Evolutionary conservation across 2,797 vertebrate species (phyloP).

Genomic region (Chiropotes sagulatus): DNA sequence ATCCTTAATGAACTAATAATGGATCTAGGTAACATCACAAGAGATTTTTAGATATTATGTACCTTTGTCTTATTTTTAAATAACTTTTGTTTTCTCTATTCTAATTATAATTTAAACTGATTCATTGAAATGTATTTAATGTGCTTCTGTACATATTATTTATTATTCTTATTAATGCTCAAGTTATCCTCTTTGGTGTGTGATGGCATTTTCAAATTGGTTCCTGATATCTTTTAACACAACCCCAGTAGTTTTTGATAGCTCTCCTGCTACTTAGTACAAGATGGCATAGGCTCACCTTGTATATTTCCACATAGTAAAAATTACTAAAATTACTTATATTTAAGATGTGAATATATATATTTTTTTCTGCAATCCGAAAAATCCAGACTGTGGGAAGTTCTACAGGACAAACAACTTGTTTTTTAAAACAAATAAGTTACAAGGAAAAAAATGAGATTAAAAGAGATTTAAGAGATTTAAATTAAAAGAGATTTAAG

Average conservation of each 20-base stretch:
- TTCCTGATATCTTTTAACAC: background rate
- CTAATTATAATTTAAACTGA: background rate
- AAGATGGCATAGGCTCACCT: background rate
- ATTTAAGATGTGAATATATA: constrained; percentile 14
- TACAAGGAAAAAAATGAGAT: background rate
- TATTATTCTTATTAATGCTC: background rate
- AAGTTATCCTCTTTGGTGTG: background rate
- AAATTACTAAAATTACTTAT: background rate
- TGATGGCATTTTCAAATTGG: background rate
- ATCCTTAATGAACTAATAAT: background rate
- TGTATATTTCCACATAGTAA: background rate
- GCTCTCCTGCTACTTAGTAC: background rate
- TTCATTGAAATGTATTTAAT: background rate
- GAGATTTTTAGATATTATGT: background rate
- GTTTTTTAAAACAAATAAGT: background rate
- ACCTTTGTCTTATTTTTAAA: background rate
- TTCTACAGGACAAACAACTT: background rate
- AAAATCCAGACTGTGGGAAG: background rate
- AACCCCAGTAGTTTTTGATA: background rate
- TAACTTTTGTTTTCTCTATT: background rate
- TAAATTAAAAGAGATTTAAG: background rate
- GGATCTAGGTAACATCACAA: background rate
- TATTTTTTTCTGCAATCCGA: background rate
- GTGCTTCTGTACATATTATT: background rate
- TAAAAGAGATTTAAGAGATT: constrained; percentile 4